phyloP scores from a whole-genome alignment of 2,113 vertebrate species.

The Sminthopsis crassicaudata region DNA sequence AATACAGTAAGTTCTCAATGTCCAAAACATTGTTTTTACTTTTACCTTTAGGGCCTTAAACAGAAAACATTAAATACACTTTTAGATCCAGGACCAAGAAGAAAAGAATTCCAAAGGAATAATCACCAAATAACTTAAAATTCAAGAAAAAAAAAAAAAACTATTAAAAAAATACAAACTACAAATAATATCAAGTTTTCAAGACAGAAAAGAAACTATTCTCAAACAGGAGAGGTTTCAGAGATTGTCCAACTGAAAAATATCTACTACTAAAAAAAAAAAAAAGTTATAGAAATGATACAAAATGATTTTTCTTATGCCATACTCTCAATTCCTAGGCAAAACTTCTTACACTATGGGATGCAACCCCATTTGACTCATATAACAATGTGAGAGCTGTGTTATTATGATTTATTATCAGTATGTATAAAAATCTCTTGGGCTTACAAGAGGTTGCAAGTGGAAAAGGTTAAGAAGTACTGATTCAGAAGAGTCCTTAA shows the following conservation, averaged over 20 bases:
- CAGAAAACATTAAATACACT: constrained; percentile 15
- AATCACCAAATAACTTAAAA: constrained; percentile 1
- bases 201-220: background rate
- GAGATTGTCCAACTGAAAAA: constrained; percentile 31
- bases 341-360: too few relatives aligned
- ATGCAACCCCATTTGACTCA: too few relatives aligned
- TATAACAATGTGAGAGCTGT: too few relatives aligned
- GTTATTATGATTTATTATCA: too few relatives aligned
- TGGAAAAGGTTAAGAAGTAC: background rate
- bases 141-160: constrained; percentile 39
- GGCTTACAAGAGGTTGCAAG: too few relatives aligned
- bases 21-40: background rate
- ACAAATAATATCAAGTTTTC: background rate
- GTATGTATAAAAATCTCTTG: too few relatives aligned
- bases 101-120: constrained; percentile 16
- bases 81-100: background rate
- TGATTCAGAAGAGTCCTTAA: background rate
- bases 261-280: constrained; percentile 35
- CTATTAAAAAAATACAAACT: constrained; percentile 41
- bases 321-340: background rate
- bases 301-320: background rate
- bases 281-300: background rate
- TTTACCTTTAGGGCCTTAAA: background rate
- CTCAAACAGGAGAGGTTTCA: background rate
- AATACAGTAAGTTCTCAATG: constrained; percentile 10